phyloP scores from a whole-genome alignment of 2,797 vertebrate genomes.

The Malurus leucopterus region DNA sequence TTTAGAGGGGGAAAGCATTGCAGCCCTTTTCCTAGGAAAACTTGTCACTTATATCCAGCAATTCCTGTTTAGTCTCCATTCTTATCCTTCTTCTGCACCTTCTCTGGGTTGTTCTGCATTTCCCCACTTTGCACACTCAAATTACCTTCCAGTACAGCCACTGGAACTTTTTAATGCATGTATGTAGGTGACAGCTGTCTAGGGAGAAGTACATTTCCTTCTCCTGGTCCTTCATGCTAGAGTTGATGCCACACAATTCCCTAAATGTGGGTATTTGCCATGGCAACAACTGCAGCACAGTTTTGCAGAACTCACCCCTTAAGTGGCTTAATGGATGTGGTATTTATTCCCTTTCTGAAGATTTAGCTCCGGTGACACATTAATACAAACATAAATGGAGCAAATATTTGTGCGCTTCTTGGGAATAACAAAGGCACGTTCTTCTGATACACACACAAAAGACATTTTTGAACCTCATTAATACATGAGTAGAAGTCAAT shows the following conservation, averaged over 20 bases:
- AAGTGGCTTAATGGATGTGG: constrained; percentile 56
- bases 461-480: constrained; percentile 68
- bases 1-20: background rate
- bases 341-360: constrained; percentile 61
- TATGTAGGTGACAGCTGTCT: background rate
- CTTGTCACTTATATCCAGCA: background rate
- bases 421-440: constrained; percentile 61
- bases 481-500: constrained; percentile 67
- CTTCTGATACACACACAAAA: constrained; percentile 62
- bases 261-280: constrained; percentile 49
- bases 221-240: background rate
- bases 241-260: constrained; percentile 8
- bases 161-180: background rate
- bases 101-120: background rate
- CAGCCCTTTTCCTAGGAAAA: background rate
- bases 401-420: constrained; percentile 63
- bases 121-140: background rate
- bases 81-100: background rate
- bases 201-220: background rate
- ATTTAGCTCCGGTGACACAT: constrained; percentile 57
- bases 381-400: constrained; percentile 63
- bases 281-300: constrained; percentile 31
- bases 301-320: constrained; percentile 26
- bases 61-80: background rate
- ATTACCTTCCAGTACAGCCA: background rate